These are phyloP conservation scores for Epirrita christyi DNA, from an alignment of 2,888 invertebrate species.

Conservation along the genomic window DNA sequence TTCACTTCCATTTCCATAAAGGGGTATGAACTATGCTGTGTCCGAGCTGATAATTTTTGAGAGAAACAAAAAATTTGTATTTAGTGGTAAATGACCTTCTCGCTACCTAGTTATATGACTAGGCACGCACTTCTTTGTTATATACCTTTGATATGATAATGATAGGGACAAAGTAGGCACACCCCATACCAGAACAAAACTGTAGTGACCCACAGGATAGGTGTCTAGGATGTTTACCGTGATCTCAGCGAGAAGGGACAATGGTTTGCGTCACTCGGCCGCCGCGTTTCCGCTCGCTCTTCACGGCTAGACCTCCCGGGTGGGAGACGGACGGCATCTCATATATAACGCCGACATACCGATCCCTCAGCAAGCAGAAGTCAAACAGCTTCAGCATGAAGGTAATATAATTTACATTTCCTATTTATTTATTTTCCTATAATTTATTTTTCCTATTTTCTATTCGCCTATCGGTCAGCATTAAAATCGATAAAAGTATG, in stretches of 20 bases:
- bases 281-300: constrained; percentile 73
- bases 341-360: constrained; percentile 73
- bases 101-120: too few relatives aligned
- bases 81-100: too few relatives aligned
- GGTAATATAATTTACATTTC: constrained; percentile 54
- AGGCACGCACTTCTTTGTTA: too few relatives aligned
- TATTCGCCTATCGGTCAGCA: background rate
- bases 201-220: background rate
- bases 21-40: too few relatives aligned
- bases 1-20: too few relatives aligned
- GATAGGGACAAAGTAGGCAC: too few relatives aligned
- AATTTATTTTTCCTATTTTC: constrained; percentile 22
- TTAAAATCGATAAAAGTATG: background rate
- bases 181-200: too few relatives aligned
- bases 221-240: constrained; percentile 19
- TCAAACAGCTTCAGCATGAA: constrained; percentile 78
- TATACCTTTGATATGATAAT: too few relatives aligned
- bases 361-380: constrained; percentile 72
- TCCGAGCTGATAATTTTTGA: too few relatives aligned
- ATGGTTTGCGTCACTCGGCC: constrained; percentile 70
- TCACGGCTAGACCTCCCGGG: constrained; percentile 57
- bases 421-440: constrained; percentile 7
- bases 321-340: constrained; percentile 70
- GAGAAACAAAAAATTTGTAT: too few relatives aligned
- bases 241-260: constrained; percentile 59